phyloP scores from a whole-genome alignment of 92 coral and sea anemone species.

The Siderastrea siderea region DNA sequence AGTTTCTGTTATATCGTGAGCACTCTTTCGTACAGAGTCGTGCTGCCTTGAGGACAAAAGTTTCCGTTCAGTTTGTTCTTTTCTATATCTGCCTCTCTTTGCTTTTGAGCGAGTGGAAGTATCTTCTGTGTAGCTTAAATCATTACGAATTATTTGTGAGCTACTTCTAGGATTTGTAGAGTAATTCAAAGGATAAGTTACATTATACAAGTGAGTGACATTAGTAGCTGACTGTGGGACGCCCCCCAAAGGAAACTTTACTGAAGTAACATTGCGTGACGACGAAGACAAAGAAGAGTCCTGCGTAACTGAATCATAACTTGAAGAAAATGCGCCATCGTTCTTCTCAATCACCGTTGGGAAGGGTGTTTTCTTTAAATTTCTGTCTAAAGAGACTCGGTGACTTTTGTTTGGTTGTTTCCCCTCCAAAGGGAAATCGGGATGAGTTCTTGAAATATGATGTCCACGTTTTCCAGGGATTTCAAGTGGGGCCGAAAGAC shows the following conservation, averaged over 20 bases:
- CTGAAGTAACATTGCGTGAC: not conserved
- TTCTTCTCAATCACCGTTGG: not conserved
- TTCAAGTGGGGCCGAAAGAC: not conserved
- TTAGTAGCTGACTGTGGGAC: not conserved
- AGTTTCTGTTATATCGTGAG: not conserved
- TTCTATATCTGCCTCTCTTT: not conserved
- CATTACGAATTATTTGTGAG: not conserved
- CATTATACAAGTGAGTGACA: not conserved
- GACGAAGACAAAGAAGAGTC: not conserved
- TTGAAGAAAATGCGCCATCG: not conserved
- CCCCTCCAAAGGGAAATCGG: not conserved
- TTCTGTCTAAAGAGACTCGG: not conserved
- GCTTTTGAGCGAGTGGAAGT: not conserved
- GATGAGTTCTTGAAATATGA: not conserved
- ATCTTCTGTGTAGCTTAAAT: not conserved
- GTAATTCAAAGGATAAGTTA: not conserved
- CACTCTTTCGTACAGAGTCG: constrained; percentile 1
- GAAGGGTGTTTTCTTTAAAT: not conserved
- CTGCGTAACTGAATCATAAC: not conserved
- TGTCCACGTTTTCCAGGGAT: constrained; percentile 18
- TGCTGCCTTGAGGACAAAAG: constrained; percentile 9
- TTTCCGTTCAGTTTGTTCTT: not conserved
- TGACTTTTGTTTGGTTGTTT: not conserved
- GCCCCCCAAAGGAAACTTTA: not conserved
- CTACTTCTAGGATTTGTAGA: not conserved